Conservation (phyloP, 2,113 vertebrate genomes). For the Tautogolabrus adspersus region DNA sequence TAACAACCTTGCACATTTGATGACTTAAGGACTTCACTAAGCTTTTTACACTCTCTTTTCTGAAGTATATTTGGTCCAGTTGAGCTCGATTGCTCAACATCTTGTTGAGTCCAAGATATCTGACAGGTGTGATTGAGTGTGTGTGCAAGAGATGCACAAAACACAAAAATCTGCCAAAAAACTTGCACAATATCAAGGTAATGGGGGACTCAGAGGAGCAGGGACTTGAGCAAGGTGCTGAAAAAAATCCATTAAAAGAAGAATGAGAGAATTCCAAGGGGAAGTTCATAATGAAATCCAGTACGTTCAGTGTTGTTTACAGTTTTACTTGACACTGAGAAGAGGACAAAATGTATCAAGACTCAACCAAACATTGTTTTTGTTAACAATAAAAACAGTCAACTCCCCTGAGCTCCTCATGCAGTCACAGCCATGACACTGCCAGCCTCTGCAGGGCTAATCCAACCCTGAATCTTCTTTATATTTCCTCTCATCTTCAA, state of each 20-base stretch:
- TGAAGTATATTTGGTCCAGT: conserved; percentile 20
- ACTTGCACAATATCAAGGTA: conserved; percentile 38
- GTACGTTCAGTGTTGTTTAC: neutral
- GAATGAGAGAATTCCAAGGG: too few relatives aligned
- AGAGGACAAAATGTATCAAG: neutral
- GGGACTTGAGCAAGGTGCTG: too few relatives aligned
- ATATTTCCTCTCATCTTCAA: conserved; percentile 25
- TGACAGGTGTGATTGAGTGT: conserved; percentile 30
- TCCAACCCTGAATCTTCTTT: neutral
- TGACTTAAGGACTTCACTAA: conserved; percentile 6
- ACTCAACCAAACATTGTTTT: neutral
- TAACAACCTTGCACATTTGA: conserved; percentile 24
- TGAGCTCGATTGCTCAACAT: conserved; percentile 58
- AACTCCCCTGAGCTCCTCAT: neutral
- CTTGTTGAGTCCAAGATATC: conserved; percentile 15
- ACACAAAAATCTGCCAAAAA: conserved; percentile 33
- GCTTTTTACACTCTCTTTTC: conserved; percentile 17
- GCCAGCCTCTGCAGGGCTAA: neutral
- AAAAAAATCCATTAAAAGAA: too few relatives aligned
- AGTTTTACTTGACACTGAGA: neutral
- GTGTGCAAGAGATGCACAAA: conserved; percentile 30
- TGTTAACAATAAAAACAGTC: neutral
- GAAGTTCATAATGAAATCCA: conserved; percentile 1
- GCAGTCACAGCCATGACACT: neutral
- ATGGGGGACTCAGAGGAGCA: neutral